A percentile compares a stretch with the other conserved stretches of the same genome.
Conservation (phyloP, 2,113 vertebrate species). For the Aramus guarauna region DNA sequence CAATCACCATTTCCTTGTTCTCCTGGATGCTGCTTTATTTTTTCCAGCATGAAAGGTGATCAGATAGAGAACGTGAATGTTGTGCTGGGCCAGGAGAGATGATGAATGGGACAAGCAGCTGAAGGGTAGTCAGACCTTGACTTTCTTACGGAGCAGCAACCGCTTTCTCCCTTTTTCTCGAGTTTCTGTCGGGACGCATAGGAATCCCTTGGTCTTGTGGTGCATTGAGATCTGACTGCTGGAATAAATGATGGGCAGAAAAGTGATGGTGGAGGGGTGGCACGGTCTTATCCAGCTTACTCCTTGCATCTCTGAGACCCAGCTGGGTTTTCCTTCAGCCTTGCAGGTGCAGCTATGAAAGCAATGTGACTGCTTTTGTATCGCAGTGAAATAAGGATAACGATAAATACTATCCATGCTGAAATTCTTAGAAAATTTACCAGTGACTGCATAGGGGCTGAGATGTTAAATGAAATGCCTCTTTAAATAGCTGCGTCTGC, state of each 20-base stretch:
- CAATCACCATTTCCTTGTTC: background rate
- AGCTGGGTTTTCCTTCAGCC: background rate
- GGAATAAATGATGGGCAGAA: background rate
- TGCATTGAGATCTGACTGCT: background rate
- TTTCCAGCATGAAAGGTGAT: background rate
- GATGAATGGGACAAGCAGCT: background rate
- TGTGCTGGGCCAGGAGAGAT: background rate
- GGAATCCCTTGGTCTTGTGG: background rate
- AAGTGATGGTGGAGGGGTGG: background rate
- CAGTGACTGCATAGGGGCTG: background rate
- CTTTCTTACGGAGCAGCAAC: background rate
- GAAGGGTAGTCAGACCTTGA: background rate
- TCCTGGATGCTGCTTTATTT: background rate
- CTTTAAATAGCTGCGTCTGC: background rate
- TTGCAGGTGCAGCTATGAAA: background rate
- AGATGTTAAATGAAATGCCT: background rate
- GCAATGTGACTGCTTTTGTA: background rate
- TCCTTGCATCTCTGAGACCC: background rate
- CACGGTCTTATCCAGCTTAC: background rate
- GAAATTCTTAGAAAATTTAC: background rate
- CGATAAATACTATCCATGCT: background rate
- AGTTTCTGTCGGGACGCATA: background rate
- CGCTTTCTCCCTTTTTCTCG: background rate
- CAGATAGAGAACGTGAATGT: background rate
- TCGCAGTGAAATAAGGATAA: background rate